Base-by-base conservation (phyloP, 2,888 invertebrate genomes). In the Patella caerulea region DNA sequence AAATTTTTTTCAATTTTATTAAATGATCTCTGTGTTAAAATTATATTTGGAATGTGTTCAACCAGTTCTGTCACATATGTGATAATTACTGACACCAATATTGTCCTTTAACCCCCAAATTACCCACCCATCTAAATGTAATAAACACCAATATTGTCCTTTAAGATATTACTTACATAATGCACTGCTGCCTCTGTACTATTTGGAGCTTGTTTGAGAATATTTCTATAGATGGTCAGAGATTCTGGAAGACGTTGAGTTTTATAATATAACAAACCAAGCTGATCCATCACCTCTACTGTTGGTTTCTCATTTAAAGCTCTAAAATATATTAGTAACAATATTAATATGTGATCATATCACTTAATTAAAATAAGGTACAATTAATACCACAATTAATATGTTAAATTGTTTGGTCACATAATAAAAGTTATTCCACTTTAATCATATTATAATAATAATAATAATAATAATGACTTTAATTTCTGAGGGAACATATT, bases 261-360 rank as follows among this genome's bases (percentile, higher is more conserved):
- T 45, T 79, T 80, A 79, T 83, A 86, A 79, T 88, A 88, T 72
- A 88, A 74, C 11, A 84, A 77, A 7, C 85, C 88, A 3, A 88
- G 83, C 71, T 85, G 82, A 54, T 85, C 84, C 45, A 87, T 73
- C 0, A 86, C 84, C 45, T 77, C 78, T 0, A 75, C 71, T 72
- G 86, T 83, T n/a, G 82, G 75, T 11, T 78, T 79, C 52, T 85
- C 76, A n/a, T 72, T 52, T 15, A 87, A 59, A 4, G 87, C 88
- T 70, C 89, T 89, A 79, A 12, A 75, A 80, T 15, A 75, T 52
- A 78, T 15, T 14, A 45, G 5, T 34, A 34, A 5, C 15, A 56
- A 14, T 3, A 73, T 45, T 17, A 45, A 24, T 17, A 73, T 45
- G 14, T 24, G 34, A 34, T 34, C 34, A 34, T 34, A 4, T 34